Conservation (phyloP, 1,140 invertebrate genomes). For the Holcopasites calliopsidis region DNA sequence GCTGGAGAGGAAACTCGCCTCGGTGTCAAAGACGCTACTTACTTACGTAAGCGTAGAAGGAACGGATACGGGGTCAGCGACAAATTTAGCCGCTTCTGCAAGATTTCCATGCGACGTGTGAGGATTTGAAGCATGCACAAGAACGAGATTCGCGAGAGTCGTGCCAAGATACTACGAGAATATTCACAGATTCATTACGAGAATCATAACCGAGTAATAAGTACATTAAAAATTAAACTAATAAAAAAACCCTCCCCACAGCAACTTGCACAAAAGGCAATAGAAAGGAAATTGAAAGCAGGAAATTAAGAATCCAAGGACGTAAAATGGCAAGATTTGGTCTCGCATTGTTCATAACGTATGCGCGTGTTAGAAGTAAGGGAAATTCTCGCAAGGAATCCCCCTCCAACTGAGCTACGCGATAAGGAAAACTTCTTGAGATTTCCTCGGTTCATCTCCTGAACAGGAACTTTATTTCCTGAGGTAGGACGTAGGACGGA, state of each 20-base stretch:
- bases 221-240: too few species aligned
- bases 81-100: slow-evolving; percentile 31
- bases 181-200: slow-evolving; percentile 3
- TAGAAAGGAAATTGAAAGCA: neutral
- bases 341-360: neutral
- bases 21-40: neutral
- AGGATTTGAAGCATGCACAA: slow-evolving; percentile 15
- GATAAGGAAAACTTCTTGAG: slow-evolving; percentile 48
- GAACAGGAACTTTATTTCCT: slow-evolving; percentile 58
- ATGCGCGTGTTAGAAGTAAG: slow-evolving; percentile 1
- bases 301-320: neutral
- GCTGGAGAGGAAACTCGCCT: neutral
- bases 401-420: neutral
- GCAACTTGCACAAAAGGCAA: too few species aligned
- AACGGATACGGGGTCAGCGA: slow-evolving; percentile 18
- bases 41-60: slow-evolving; percentile 33
- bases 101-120: slow-evolving; percentile 29
- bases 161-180: too few species aligned
- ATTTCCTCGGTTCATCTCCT: slow-evolving; percentile 56
- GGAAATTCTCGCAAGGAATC: neutral
- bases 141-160: slow-evolving; percentile 15
- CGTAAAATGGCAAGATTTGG: neutral
- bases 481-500: neutral
- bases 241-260: too few species aligned
- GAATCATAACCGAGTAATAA: too few species aligned